These are phyloP conservation scores for Lampris incognitus DNA, from an alignment of 2,113 vertebrate species.

Conservation along the genomic window DNA sequence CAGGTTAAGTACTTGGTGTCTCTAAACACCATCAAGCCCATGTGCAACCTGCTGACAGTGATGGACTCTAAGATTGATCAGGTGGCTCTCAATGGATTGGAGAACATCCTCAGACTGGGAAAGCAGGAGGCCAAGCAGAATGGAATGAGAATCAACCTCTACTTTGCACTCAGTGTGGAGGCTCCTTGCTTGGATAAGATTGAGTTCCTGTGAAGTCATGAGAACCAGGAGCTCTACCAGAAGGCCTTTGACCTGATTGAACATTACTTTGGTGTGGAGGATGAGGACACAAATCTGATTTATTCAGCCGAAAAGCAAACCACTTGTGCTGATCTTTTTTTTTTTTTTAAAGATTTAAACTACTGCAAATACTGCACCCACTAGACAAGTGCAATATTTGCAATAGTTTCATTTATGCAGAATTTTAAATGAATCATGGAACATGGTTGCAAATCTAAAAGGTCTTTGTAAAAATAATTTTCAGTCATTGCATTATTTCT, in stretches of 20 bases:
- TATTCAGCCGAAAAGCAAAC: background rate
- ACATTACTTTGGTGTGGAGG: slow-evolving; percentile 53
- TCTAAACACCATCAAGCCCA: slow-evolving; percentile 89
- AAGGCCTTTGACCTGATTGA: slow-evolving; percentile 92
- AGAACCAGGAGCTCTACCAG: slow-evolving; percentile 93
- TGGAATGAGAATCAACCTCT: slow-evolving; percentile 86
- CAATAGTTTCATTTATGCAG: background rate
- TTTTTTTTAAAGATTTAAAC: background rate
- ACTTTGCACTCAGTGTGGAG: slow-evolving; percentile 91
- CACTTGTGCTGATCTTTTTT: background rate
- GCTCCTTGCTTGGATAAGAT: slow-evolving; percentile 92
- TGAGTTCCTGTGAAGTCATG: slow-evolving; percentile 91
- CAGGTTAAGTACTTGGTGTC: slow-evolving; percentile 90
- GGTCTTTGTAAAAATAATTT: slow-evolving; percentile 33
- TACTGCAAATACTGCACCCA: background rate
- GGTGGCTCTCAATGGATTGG: slow-evolving; percentile 90
- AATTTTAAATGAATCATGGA: too few relatives aligned
- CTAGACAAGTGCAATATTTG: background rate
- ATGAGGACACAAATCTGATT: background rate
- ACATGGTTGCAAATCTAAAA: slow-evolving; percentile 14
- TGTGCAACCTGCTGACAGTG: slow-evolving; percentile 91
- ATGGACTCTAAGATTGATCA: slow-evolving; percentile 94
- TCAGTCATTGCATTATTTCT: background rate
- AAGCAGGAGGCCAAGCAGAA: slow-evolving; percentile 90
- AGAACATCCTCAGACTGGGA: slow-evolving; percentile 90